Base-by-base conservation (phyloP, 2,113 vertebrate species). In the Lepidothrix coronata region DNA sequence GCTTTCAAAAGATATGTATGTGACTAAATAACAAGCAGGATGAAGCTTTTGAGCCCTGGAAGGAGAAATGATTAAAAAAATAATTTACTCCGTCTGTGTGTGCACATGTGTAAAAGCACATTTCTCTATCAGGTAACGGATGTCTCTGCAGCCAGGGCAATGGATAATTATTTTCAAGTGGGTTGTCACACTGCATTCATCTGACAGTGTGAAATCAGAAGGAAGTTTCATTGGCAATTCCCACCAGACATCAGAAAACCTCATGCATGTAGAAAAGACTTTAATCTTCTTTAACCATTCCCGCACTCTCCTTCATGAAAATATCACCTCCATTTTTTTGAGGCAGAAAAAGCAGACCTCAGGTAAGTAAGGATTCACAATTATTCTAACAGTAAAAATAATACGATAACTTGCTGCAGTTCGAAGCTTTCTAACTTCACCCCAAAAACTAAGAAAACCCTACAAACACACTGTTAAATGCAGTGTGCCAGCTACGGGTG, bases 111-210 rank as follows among this genome's bases (percentile, higher is more conserved):
- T 92, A 96, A 97, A 97, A 93, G 73, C 81, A 66, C 91, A 89
- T 91, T 97, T 91, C 93, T 92, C 37, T 65, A 88, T 89, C 33
- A 71, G 73, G 93, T 93, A 97, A 94, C 20, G 51, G 96, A 86
- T 83, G 67, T 85, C 68, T 59, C 85, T 74, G 89, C 93, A 96
- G 91, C 91, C 91, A 85, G 93, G 77, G 89, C 81, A 70, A 74
- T 62, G 89, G 91, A 78, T 96, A 96, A 97, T 97, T 97, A 95
- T 96, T 97, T 97, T 97, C 95, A 71, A 96, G 95, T 73, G 83
- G 91, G 93, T 82, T 96, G 96, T 98, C 97, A 97, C 81, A 95
- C 70, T 89, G 61, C 83, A 92, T 97, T 97, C 85, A 6, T 61
- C 58, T 95, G 97, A 96, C 94, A 91, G 59, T 41, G 57, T 84